A percentile compares a stretch with the other conserved stretches of the same genome.
These are phyloP conservation scores for Phainopepla nitens DNA, from an alignment of 2,113 vertebrate genomes.

Conservation along the genomic window DNA sequence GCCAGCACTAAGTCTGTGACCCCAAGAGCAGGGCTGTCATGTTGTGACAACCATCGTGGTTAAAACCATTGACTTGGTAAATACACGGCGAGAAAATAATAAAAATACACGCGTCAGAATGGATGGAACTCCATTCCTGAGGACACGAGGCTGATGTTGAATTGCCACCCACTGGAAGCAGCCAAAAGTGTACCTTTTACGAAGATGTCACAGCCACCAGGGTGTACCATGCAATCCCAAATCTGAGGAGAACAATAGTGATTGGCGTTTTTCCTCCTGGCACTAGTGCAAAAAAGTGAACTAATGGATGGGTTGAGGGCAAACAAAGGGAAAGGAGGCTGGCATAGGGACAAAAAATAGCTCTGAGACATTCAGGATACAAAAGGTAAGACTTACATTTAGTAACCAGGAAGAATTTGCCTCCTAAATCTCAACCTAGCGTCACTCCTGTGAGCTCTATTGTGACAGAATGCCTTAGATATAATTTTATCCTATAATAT, in stretches of 20 bases:
- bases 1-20: not conserved
- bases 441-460: not conserved
- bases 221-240: not conserved
- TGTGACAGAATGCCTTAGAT: rapidly evolving
- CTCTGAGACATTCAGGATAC: not conserved
- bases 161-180: not conserved
- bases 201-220: not conserved
- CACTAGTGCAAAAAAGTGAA: not conserved
- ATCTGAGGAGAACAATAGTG: not conserved
- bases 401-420: not conserved
- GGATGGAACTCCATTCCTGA: not conserved
- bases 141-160: not conserved
- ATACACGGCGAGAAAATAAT: not conserved
- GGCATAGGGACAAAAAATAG: rapidly evolving
- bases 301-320: not conserved
- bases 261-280: not conserved
- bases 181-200: not conserved
- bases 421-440: not conserved
- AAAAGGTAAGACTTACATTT: not conserved
- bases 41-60: not conserved
- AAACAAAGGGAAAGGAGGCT: not conserved
- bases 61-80: not conserved
- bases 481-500: not conserved
- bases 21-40: not conserved
- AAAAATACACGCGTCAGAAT: not conserved